Evolutionary conservation across 1,140 invertebrate species (phyloP), one percentile per base, ranked within the genome.

Genomic region (Pentalonia nigronervosa): DNA sequence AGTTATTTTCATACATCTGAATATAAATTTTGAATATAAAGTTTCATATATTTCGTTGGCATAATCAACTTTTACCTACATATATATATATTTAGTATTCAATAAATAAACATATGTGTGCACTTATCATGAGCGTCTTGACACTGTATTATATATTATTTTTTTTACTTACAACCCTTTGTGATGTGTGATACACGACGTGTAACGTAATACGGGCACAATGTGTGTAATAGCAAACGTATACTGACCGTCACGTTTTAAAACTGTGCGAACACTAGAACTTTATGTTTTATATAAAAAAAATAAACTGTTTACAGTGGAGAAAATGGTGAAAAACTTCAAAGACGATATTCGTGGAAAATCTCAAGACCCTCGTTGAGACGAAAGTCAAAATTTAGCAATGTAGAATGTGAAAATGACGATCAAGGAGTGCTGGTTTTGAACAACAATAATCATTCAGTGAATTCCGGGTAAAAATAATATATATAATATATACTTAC

Each of bases 321-420:
- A 25, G 93, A 87, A 83, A 84, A 83, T 53, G 81, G 81, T 30
- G 67, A 36, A 95, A 96, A 96, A 94, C 96, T 97, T 53, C 96
- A 97, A 94, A 95, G 96, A 83, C 96, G 96, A 20, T 97, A 96
- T 94, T 97, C 97, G 50, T 97, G 97, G 97, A 96, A 97, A 93
- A 95, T 97, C 88, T 96, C 97, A 2, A 95, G 96, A 93, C 96
- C 97, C 2, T 97, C 97, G 92, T 95, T 97, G 14, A 95, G 96
- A 56, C 96, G 96, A 95, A 96, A 94, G 95, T 95, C 96, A 93
- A 96, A 96, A 47, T 96, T 96, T 9, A 96, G 96, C 2, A 93
- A 91, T 9, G 50, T 2, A 30, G 93, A 94, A 20, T 96, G 95
- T 88, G 95, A 95, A 48, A 95, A 95, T 11, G 96, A 96, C 9